Percentiles rank a stretch among this genome's conserved stretches.
These are phyloP conservation scores for Saturnia japonica DNA, from an alignment of 2,888 invertebrate species.

Conservation along the genomic window DNA sequence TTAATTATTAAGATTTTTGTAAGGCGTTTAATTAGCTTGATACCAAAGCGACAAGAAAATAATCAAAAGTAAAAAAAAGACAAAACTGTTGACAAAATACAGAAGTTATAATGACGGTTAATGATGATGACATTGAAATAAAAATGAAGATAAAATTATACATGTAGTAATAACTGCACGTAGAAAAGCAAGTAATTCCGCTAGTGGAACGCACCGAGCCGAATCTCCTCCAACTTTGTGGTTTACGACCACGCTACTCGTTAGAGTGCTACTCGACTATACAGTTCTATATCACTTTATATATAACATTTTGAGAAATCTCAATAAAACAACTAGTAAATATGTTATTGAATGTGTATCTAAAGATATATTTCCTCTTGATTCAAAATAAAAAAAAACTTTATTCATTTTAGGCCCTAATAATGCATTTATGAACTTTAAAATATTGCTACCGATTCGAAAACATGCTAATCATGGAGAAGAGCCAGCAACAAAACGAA, in stretches of 20 bases:
- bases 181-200: conserved; percentile 22
- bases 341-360: too few relatives aligned
- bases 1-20: neutral
- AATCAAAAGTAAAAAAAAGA: neutral
- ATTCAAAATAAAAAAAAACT: too few relatives aligned
- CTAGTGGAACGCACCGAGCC: conserved; percentile 28
- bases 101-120: neutral
- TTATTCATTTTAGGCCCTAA: too few relatives aligned
- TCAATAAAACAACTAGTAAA: too few relatives aligned
- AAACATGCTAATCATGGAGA: too few relatives aligned
- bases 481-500: too few relatives aligned
- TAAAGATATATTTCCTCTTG: too few relatives aligned
- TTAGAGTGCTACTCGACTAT: neutral
- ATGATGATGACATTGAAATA: neutral
- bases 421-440: too few relatives aligned
- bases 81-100: neutral
- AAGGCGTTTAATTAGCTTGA: too few relatives aligned
- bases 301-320: neutral
- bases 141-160: neutral
- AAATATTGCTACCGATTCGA: too few relatives aligned
- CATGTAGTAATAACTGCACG: conserved; percentile 17
- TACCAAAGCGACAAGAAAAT: neutral
- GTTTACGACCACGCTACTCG: conserved; percentile 24
- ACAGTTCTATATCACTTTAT: neutral
- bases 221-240: conserved; percentile 29